Evolutionary conservation across 1,140 invertebrate genomes (phyloP).

Genomic region (Antheraea mylitta): DNA sequence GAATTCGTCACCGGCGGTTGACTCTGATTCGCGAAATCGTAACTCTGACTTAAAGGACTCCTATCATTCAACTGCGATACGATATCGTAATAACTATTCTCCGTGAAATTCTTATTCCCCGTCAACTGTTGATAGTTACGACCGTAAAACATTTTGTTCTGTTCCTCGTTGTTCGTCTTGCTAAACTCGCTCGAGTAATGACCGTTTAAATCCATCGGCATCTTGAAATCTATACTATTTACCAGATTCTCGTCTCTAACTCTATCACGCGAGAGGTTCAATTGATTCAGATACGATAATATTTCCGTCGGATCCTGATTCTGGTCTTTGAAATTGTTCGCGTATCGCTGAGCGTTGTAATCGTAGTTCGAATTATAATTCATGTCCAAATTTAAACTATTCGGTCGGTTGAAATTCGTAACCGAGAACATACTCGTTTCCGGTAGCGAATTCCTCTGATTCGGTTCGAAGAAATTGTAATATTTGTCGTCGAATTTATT

Average conservation of each 20-base stretch:
- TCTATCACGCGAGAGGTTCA: constrained; percentile 50
- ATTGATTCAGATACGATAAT: constrained; percentile 56
- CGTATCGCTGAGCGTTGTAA: constrained; percentile 48
- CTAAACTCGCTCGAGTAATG: constrained; percentile 57
- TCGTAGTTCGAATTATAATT: constrained; percentile 56
- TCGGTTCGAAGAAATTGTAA: constrained; percentile 69
- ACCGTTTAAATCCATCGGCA: constrained; percentile 51
- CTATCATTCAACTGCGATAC: constrained; percentile 46
- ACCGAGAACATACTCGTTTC: constrained; percentile 48
- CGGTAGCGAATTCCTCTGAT: constrained; percentile 68
- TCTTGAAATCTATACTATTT: constrained; percentile 51
- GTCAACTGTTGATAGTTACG: constrained; percentile 48
- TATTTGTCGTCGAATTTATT: constrained; percentile 60
- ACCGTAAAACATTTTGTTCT: constrained; percentile 51
- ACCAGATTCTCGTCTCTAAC: constrained; percentile 44
- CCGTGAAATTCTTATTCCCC: constrained; percentile 46
- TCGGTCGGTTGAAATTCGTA: constrained; percentile 56
- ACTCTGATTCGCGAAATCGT: constrained; percentile 48
- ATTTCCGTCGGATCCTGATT: constrained; percentile 51
- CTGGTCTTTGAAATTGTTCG: constrained; percentile 49
- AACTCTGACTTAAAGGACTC: constrained; percentile 45
- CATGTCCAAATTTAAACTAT: constrained; percentile 62
- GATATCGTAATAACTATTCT: constrained; percentile 54
- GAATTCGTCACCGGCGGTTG: constrained; percentile 39
- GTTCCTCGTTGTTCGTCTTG: constrained; percentile 39